These are phyloP conservation scores for Misgurnus mizolepis DNA, from an alignment of 2,113 vertebrate genomes.

Conservation along the genomic window DNA sequence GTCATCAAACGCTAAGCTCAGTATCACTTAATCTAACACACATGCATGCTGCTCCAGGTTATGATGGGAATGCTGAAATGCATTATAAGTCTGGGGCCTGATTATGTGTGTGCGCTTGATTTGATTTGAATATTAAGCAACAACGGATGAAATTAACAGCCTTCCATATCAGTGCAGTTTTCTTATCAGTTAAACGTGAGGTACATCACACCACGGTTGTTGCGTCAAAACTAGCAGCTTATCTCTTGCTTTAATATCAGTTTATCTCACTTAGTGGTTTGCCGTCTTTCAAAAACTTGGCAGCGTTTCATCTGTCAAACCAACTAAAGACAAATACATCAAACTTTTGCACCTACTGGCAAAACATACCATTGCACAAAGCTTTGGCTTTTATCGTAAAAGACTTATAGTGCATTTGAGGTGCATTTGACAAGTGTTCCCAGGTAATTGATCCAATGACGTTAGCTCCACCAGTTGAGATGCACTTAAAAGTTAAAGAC, in stretches of 20 bases:
- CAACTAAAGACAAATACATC: neutral
- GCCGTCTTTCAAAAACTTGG: neutral
- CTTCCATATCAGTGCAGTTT: neutral
- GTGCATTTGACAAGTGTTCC: too few species aligned
- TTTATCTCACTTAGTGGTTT: neutral
- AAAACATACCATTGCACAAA: neutral
- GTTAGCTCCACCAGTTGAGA: too few species aligned
- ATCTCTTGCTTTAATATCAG: neutral
- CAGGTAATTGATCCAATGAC: too few species aligned
- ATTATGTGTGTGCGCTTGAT: neutral
- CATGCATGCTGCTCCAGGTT: neutral
- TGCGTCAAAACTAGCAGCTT: neutral
- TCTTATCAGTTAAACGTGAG: slow-evolving; percentile 24
- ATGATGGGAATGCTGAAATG: neutral
- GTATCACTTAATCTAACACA: slow-evolving; percentile 5
- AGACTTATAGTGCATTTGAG: too few species aligned
- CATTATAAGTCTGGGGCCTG: neutral
- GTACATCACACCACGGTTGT: neutral
- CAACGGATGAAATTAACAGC: neutral
- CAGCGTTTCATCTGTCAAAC: neutral
- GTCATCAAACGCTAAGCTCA: slow-evolving; percentile 22
- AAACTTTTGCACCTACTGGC: neutral
- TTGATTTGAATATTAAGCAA: neutral
- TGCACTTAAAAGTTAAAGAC: too few species aligned
- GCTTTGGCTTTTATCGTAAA: too few species aligned